A percentile compares a stretch with the other conserved stretches of the same genome.
Conservation (phyloP, 2,888 invertebrate species). For the Xestia sexstrigata region DNA sequence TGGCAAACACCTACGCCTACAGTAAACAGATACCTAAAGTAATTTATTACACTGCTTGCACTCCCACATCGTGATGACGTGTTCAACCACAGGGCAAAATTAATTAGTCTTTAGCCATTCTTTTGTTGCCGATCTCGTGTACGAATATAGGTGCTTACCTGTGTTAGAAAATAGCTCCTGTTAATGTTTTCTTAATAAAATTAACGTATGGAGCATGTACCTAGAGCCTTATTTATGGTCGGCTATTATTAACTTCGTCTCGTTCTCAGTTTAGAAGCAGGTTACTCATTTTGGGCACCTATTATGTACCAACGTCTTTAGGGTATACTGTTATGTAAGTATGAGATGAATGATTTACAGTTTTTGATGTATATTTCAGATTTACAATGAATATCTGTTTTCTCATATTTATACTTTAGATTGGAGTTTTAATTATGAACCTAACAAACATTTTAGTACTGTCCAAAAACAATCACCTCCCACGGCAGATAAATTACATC, state of each 20-base stretch:
- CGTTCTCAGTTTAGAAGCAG: constrained; percentile 29
- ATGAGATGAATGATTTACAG: not conserved
- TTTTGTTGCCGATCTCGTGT: constrained; percentile 37
- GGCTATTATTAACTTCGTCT: constrained; percentile 43
- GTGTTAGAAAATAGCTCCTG: constrained; percentile 24
- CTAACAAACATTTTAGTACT: not conserved
- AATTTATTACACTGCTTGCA: constrained; percentile 22
- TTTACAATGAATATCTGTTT: not conserved
- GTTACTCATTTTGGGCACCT: not conserved
- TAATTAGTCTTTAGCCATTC: constrained; percentile 43
- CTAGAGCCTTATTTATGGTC: constrained; percentile 48
- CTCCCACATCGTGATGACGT: constrained; percentile 20
- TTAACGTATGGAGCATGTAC: constrained; percentile 42
- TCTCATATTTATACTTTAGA: not conserved
- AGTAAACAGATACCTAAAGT: not conserved
- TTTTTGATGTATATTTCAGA: not conserved
- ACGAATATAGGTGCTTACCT: constrained; percentile 29
- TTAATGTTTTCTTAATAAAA: constrained; percentile 55
- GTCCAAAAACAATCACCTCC: not conserved
- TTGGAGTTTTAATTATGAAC: not conserved
- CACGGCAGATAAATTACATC: not conserved
- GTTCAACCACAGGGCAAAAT: constrained; percentile 29
- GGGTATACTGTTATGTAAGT: not conserved
- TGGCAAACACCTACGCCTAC: not conserved
- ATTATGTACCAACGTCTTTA: not conserved